phyloP scores from a whole-genome alignment of 2,888 invertebrate genomes.

The Aphidoletes aphidimyza region DNA sequence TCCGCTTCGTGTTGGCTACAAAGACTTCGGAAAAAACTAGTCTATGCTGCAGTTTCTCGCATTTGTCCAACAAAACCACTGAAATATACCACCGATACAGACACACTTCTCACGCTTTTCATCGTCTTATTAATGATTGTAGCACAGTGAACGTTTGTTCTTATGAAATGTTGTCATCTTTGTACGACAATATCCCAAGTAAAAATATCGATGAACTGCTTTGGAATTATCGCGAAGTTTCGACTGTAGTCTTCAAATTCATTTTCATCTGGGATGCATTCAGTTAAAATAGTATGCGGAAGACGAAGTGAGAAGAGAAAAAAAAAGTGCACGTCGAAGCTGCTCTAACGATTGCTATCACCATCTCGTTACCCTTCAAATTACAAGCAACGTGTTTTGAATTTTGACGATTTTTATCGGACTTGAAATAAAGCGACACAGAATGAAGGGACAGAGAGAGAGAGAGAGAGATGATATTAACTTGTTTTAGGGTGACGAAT shows the following conservation, averaged over 20 bases:
- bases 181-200: neutral
- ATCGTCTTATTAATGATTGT: neutral
- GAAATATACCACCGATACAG: neutral
- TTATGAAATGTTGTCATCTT: neutral
- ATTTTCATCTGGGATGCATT: neutral
- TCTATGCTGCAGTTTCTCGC: neutral
- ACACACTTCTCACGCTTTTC: neutral
- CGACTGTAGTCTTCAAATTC: neutral
- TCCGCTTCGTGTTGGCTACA: neutral
- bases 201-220: neutral
- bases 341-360: neutral
- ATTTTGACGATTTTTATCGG: constrained; percentile 56
- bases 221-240: neutral
- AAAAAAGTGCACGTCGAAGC: constrained; percentile 3
- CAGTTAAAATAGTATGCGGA: neutral
- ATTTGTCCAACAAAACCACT: neutral
- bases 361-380: constrained; percentile 56
- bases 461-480: neutral
- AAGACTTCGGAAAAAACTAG: neutral
- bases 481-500: constrained; percentile 14
- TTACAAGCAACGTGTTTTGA: constrained; percentile 56
- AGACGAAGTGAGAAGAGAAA: neutral
- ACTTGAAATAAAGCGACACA: neutral
- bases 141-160: neutral
- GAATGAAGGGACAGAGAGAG: too few relatives aligned